Percentiles rank a stretch among this genome's conserved stretches.
Conservation (phyloP, 2,888 invertebrate genomes). For the Cosmia pyralina region DNA sequence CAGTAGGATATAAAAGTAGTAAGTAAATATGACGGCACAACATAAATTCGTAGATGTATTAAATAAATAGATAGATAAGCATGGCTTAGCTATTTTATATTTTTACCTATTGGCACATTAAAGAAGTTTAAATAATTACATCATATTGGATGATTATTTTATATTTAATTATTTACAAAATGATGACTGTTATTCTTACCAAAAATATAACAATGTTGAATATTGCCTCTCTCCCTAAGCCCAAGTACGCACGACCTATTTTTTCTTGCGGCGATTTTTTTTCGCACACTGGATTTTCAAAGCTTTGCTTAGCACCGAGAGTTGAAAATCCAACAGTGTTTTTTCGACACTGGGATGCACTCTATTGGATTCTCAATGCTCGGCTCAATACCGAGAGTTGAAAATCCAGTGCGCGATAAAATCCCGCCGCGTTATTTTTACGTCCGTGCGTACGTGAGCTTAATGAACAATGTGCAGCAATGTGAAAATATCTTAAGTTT, state of each 20-base stretch:
- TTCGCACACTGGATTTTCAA: too few relatives aligned
- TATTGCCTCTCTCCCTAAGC: background rate
- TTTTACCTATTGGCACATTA: slow-evolving; percentile 37
- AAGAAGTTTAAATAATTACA: slow-evolving; percentile 19
- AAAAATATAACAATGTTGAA: slow-evolving; percentile 31
- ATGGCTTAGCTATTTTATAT: slow-evolving; percentile 59
- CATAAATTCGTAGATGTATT: slow-evolving; percentile 41
- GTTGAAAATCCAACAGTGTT: too few relatives aligned
- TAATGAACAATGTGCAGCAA: background rate
- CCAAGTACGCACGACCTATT: too few relatives aligned
- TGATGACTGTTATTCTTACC: slow-evolving; percentile 9
- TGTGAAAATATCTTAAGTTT: slow-evolving; percentile 1
- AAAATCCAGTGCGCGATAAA: too few relatives aligned
- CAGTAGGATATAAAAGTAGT: slow-evolving; percentile 32
- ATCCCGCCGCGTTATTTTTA: too few relatives aligned
- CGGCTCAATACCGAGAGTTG: too few relatives aligned
- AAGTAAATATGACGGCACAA: slow-evolving; percentile 56
- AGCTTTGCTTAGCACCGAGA: too few relatives aligned
- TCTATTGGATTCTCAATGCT: too few relatives aligned
- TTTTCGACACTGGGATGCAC: too few relatives aligned
- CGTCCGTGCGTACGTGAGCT: too few relatives aligned
- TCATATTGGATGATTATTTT: slow-evolving; percentile 16
- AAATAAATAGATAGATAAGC: slow-evolving; percentile 40
- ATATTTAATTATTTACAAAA: slow-evolving; percentile 2
- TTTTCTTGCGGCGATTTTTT: too few relatives aligned